Evolutionary conservation across 1,140 invertebrate genomes (phyloP), one percentile per base, ranked within the genome.

Genomic region (Drosophila erecta): DNA sequence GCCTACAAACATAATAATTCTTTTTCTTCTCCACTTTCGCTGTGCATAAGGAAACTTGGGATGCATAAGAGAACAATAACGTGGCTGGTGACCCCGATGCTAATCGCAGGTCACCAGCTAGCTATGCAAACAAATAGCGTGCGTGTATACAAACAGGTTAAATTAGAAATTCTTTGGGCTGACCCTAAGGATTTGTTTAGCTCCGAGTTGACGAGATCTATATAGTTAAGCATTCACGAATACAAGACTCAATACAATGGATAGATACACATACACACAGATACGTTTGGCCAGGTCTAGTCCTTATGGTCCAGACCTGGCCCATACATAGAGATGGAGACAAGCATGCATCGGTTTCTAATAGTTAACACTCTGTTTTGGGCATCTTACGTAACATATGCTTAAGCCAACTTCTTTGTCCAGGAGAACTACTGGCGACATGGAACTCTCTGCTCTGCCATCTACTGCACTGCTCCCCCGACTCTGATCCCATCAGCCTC

Each of bases 191-290:
- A 61, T 56, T 44, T 49, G 30, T 75, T 71, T 77, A 56, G 74
- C 76, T 79, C 75, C 76, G 53, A 72, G 47, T 81, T 53, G 59
- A 79, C 83, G 83, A 86, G 83, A 86, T 86, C 83, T 87, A 89
- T 76, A 76, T 58, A 89, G 66, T 65, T 72, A 70, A 57, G 56
- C 54, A 50, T 62, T 62, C 35, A 61, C 30, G 49, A 40, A 37
- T 62, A 55, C 37, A 73, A 43, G 60, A 74, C 49, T 72, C 50
- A 73, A 61, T 72, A 71, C 43, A 73, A 49, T 75, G 51, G 47
- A 57, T 75, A 56, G 46, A 64, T 62, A 62, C 27, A n/a, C n/a
- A n/a, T n/a, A n/a, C n/a, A n/a, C n/a, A 61, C 37, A 12, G 35
- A 53, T 50, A 60, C 4, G 17, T 17, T 17, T 17, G 47, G 17